phyloP scores from a whole-genome alignment of 2,797 vertebrate species.

The Dendrocincla tyrannina region DNA sequence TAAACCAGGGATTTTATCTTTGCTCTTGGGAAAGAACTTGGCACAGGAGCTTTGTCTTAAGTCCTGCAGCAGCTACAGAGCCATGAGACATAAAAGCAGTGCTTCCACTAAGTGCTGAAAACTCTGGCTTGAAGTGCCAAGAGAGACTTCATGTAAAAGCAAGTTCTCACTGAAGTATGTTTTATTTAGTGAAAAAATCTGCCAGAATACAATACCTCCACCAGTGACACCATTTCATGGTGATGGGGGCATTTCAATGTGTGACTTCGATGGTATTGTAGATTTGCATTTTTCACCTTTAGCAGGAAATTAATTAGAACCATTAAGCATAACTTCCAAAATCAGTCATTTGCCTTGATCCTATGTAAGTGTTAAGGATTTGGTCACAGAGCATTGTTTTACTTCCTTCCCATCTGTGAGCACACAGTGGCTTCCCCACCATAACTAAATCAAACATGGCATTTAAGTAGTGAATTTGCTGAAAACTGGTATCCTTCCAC shows the following conservation, averaged over 20 bases:
- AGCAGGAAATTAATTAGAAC: not conserved
- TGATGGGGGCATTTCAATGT: not conserved
- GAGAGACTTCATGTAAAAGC: not conserved
- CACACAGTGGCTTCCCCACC: not conserved
- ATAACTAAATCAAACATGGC: not conserved
- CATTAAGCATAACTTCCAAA: not conserved
- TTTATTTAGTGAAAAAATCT: not conserved
- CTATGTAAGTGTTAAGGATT: not conserved
- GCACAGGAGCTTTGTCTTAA: not conserved
- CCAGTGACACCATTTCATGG: not conserved
- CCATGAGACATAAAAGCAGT: not conserved
- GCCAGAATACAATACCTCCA: not conserved
- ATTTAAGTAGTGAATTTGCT: not conserved
- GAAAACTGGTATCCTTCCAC: not conserved
- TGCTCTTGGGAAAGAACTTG: not conserved
- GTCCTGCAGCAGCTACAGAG: not conserved
- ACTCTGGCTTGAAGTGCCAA: not conserved
- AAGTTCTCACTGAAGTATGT: not conserved
- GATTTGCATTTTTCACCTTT: not conserved
- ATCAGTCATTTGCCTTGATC: not conserved
- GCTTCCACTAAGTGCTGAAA: not conserved
- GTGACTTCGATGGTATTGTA: accelerated
- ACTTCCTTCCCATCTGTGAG: not conserved
- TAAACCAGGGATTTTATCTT: not conserved
- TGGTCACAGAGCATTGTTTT: not conserved